Evolutionary conservation across 2,888 invertebrate species (phyloP).

Genomic region (Craniophora ligustri): DNA sequence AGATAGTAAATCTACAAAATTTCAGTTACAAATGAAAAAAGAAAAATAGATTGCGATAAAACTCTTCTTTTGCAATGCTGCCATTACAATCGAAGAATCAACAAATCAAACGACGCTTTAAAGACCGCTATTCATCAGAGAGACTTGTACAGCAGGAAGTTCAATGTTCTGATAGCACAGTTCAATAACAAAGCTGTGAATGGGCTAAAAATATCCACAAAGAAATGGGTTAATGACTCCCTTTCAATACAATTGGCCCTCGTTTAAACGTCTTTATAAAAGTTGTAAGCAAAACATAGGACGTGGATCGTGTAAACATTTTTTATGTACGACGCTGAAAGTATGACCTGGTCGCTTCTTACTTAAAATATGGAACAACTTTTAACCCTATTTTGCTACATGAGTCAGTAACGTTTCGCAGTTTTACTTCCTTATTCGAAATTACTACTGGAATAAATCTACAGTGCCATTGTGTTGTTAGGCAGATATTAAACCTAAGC

Average conservation of each 20-base stretch:
- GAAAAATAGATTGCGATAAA: conserved; percentile 11
- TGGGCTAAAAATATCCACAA: conserved; percentile 75
- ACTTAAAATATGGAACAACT: conserved; percentile 4
- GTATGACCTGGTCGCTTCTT: conserved; percentile 4
- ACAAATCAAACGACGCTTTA: conserved; percentile 38
- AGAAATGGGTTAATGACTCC: conserved; percentile 80
- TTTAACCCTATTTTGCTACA: conserved; percentile 7
- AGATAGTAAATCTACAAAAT: no score
- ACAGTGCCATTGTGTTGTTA: no score
- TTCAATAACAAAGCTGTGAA: conserved; percentile 67
- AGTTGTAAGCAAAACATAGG: conserved; percentile 31
- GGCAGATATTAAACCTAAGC: no score
- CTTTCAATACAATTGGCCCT: conserved; percentile 65
- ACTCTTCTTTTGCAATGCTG: conserved; percentile 21
- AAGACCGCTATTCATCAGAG: conserved; percentile 22
- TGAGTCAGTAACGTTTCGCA: conserved; percentile 18
- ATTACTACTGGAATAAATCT: no score
- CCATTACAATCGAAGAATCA: conserved; percentile 44
- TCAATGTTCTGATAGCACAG: conserved; percentile 60
- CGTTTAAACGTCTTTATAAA: conserved; percentile 53
- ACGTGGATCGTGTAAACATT: conserved; percentile 38
- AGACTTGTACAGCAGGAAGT: conserved; percentile 51
- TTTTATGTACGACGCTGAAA: conserved; percentile 27
- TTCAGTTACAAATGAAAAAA: no score
- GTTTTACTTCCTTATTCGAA: conserved; percentile 31